These are phyloP conservation scores for Pandemis corylana DNA, from an alignment of 2,888 invertebrate genomes.

Conservation along the genomic window DNA sequence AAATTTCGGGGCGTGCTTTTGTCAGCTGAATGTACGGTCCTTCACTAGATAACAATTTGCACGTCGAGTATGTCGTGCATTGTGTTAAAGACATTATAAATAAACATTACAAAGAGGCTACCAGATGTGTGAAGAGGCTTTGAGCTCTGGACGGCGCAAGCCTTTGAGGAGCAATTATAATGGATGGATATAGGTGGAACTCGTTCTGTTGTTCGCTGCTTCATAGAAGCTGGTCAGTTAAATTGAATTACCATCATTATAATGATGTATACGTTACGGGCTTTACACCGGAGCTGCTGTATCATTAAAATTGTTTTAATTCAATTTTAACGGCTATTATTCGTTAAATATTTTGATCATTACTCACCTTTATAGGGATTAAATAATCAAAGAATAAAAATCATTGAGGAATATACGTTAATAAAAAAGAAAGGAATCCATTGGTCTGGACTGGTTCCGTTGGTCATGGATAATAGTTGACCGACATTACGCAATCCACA, in stretches of 20 bases:
- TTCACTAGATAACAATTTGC: conserved; percentile 81
- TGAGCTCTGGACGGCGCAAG: conserved; percentile 58
- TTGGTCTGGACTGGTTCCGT: conserved; percentile 11
- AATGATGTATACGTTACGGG: conserved; percentile 41
- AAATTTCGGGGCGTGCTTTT: conserved; percentile 78
- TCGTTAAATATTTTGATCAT: conserved; percentile 36
- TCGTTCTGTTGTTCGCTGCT: conserved; percentile 47
- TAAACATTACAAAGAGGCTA: conserved; percentile 74
- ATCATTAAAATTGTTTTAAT: conserved; percentile 34
- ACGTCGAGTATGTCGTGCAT: conserved; percentile 70
- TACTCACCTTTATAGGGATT: conserved; percentile 23
- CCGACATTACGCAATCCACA: conserved; percentile 37
- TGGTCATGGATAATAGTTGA: conserved; percentile 15
- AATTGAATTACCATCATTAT: conserved; percentile 42
- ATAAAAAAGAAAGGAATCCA: conserved; percentile 4
- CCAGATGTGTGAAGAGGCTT: conserved; percentile 69
- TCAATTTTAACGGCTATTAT: conserved; percentile 31
- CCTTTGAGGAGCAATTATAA: conserved; percentile 54
- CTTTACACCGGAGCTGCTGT: conserved; percentile 21
- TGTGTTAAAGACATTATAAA: conserved; percentile 75
- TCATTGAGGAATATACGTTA: not conserved
- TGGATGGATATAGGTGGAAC: conserved; percentile 46
- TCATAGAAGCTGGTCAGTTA: conserved; percentile 40
- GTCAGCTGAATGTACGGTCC: conserved; percentile 57
- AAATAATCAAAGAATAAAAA: not conserved